Evolutionary conservation across 2,888 invertebrate genomes (phyloP), one percentile per base, ranked within the genome.

Genomic region (Adelognathus sp.): DNA sequence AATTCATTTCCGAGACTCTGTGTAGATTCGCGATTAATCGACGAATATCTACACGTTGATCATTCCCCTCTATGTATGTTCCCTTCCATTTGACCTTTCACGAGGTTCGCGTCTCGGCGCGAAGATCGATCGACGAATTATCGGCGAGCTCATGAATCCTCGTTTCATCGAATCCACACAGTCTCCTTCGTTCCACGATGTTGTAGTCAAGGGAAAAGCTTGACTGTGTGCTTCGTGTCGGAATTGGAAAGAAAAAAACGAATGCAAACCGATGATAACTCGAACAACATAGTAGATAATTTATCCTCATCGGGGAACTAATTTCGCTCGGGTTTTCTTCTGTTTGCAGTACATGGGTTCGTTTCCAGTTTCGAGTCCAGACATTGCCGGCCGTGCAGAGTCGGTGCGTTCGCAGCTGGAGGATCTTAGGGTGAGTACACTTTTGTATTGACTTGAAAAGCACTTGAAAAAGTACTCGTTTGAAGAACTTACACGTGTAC

Each of bases 341-440:
- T 92, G 89, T 94, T n/a, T 93, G 14, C 94, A 95, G 95, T 95
- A 96, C 92, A 95, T 96, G 94, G 96, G 96, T 86, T 95, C 96
- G 87, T 96, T 96, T 93, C 94, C 95, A 89, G 96, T 95, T 91
- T 93, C 93, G 86, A 95, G 94, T 89, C 93, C 93, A 87, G 95
- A 95, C 91, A 94, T 94, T 89, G 92, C 93, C 87, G 92, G 94
- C 84, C 93, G 95, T 88, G 93, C 94, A 71, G 94, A 95, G 86
- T 93, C 93, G 89, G 93, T 96, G 86, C 93, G 95, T 86, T 92
- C 93, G 71, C 94, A 94, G 85, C 92, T 94, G 84, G 93, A 94
- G 87, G 93, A 92, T 86, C 93, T 94, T 92, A 93, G 94, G 93
- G 94, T 94, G 86, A 92, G 92, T 92, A 80, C 58, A 71, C 60